Evolutionary conservation across 2,888 invertebrate genomes (phyloP).

Genomic region (Tipula helvola): DNA sequence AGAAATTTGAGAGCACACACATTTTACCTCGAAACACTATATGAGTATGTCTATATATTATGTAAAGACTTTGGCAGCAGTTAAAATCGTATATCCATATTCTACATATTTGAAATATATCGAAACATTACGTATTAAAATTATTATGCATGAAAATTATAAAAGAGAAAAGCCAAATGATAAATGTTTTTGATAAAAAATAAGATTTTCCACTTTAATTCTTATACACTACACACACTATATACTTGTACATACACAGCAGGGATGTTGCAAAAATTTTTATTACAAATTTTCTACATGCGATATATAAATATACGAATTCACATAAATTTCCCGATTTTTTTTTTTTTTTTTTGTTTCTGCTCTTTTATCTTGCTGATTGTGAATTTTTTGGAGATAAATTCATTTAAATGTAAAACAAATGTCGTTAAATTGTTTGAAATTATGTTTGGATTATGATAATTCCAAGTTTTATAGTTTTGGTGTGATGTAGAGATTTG

Average conservation of each 20-base stretch:
- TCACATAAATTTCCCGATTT: neutral
- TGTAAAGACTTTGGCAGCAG: neutral
- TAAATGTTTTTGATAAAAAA: neutral
- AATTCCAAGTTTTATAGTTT: neutral
- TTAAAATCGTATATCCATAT: neutral
- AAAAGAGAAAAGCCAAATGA: neutral
- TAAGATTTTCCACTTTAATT: neutral
- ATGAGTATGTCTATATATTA: neutral
- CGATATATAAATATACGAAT: neutral
- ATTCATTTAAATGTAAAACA: neutral
- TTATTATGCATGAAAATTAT: slow-evolving; percentile 4
- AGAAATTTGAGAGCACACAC: neutral
- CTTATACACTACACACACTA: neutral
- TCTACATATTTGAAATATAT: neutral
- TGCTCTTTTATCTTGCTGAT: neutral
- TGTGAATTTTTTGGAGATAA: neutral
- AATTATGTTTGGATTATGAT: neutral
- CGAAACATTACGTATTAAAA: neutral
- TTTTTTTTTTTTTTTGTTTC: neutral
- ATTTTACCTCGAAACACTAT: neutral
- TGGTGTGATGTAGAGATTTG: neutral
- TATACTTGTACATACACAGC: neutral
- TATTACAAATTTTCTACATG: neutral
- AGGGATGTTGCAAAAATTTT: neutral
- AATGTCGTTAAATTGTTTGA: slow-evolving; percentile 4